Evolutionary conservation across 2,113 vertebrate species (phyloP), one percentile per base, ranked within the genome.

Genomic region (Bufo bufo): DNA sequence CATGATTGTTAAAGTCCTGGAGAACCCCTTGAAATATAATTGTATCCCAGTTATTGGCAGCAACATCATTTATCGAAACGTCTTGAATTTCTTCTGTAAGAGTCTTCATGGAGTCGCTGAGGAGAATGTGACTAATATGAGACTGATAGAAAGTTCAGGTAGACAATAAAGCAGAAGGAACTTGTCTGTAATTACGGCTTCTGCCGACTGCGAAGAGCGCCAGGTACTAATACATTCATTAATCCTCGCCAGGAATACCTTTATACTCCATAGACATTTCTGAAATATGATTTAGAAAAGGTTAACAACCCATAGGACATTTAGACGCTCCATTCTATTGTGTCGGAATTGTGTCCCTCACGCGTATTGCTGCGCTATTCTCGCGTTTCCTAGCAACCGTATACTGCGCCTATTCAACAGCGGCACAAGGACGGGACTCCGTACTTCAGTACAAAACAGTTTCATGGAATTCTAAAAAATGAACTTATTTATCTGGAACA

Each of bases 261-360:
- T 54, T 85, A 12, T 72, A 61, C 33, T 61, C 54, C 43, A 14
- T 23, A 77, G 59, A 77, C 43, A 86, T 59, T 58, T 85, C 47
- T 49, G 72, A 85, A 85, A 85, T 85, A 77, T 85, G 56, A 86
- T 65, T 77, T 77, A 65, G 58, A 78, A 86, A 86, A 86, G 84
- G 56, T 77, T 63, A 86, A 86, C 84, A 77, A 65, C 43, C 52
- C 52, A 63, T 63, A 49, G 72, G 45, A 77, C 33, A 78, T 19
- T 49, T 12, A 63, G 77, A 54, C 50, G 14, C 50, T 69, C 63
- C 45, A n/a, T 63, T 86, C 59, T 14, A 79, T 86, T 72, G 23
- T 77, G 43, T 59, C 54, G 17, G 8, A 63, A 45, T n/a, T 77
- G 33, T 2, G 75, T 3, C 6, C 74, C 49, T 52, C 63, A 45